Evolutionary conservation across 2,888 invertebrate species (phyloP).

Genomic region (Drepanosiphum platanoidis): DNA sequence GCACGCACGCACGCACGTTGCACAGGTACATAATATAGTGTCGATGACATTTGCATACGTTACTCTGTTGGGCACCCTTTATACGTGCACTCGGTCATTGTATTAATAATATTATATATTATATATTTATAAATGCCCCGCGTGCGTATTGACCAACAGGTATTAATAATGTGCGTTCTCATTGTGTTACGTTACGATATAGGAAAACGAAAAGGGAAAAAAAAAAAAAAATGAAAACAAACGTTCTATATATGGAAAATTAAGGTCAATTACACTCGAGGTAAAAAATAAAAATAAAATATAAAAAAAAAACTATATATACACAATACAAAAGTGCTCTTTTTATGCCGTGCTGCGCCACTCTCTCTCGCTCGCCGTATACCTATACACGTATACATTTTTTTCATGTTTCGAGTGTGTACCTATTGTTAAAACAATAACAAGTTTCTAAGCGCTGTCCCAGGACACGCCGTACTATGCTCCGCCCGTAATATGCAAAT

Average conservation of each 20-base stretch:
- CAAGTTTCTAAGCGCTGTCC: conserved; percentile 52
- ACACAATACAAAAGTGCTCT: conserved; percentile 55
- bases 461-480: conserved; percentile 43
- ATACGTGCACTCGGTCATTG: conserved; percentile 17
- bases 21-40: not conserved
- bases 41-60: conserved; percentile 45
- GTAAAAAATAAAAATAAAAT: too few species aligned
- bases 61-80: conserved; percentile 15
- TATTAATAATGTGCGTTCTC: conserved; percentile 59
- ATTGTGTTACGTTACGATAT: conserved; percentile 55
- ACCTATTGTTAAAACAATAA: conserved; percentile 62
- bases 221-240: conserved; percentile 37
- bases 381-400: conserved; percentile 40
- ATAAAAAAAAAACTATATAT: too few species aligned
- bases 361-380: conserved; percentile 11
- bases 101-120: conserved; percentile 50
- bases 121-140: conserved; percentile 23
- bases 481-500: conserved; percentile 56
- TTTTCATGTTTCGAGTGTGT: conserved; percentile 49
- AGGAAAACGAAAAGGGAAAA: conserved; percentile 14
- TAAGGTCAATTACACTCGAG: conserved; percentile 60
- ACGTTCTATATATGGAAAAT: conserved; percentile 57
- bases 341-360: conserved; percentile 37
- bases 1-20: not conserved
- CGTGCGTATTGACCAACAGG: conserved; percentile 48